Base-by-base conservation (phyloP, 2,888 invertebrate species). In the Thalpophila matura region DNA sequence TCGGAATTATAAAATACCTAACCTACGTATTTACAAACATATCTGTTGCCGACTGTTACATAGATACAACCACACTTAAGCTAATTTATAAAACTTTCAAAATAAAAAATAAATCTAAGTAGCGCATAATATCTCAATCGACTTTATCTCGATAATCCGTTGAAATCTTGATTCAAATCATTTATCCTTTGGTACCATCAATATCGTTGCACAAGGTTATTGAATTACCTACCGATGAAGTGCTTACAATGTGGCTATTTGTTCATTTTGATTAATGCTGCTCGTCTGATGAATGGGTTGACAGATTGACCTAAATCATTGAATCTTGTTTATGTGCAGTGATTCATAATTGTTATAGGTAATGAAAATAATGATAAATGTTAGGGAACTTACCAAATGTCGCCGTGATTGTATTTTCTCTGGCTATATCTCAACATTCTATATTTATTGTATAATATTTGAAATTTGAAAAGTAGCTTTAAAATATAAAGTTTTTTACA, bases 231-330 rank as follows among this genome's bases (percentile, higher is more conserved):
- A 69, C 43, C 63, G 69, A 31, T 62, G 66, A 73, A 43, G 47
- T 61, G 77, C 54, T 38, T 59, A 69, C 64, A 76, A 63, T 72
- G 42, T 65, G 26, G 66, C 63, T 70, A 45, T 73, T 66, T 66
- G 69, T 69, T 55, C 53, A 43, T 66, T 73, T 73, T 78, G 77
- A 76, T 79, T 74, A 65, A 75, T 79, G 71, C 38, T 47, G 20
- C 37, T 1, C 33, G 12, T 33, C 22, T 56, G 47, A 58, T 73
- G 66, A 75, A 76, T 79, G 43, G 42, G 29, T n/a, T 46, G 50
- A 58, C 61, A 70, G 70, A 78, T 78, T 73, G 79, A 60, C 76
- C 75, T 57, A 75, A 61, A 72, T 68, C 42, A 67, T 71, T 62
- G 40, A 55, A 56, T 60, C 43, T 49, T 57, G 45, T 27, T 46